Evolutionary conservation across 2,113 vertebrate genomes (phyloP), one percentile per base, ranked within the genome.

Genomic region (Neopipo cinnamomea): DNA sequence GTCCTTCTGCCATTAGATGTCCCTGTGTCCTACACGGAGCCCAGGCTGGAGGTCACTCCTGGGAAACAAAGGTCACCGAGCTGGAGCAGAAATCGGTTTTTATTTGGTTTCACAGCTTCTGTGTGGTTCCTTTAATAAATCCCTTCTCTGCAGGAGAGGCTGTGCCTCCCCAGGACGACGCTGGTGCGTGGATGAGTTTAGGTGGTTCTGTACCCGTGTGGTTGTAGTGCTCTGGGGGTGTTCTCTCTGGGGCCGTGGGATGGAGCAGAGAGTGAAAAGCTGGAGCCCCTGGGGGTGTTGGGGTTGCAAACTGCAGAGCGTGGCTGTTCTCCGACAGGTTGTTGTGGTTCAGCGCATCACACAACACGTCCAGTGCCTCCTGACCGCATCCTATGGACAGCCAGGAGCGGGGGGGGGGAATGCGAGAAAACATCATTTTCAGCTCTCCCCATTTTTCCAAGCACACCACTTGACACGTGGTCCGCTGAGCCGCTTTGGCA

Each of bases 1-100:
- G 78, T 71, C 63, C 46, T 91, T 30, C 92, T 94, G 95, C 93
- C 92, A 81, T 94, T 86, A 96, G 92, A 88, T 94, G 90, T 97
- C 93, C 77, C 88, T 78, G 55, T 35, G 75, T 65, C 59, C 93
- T 78, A 8, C 52, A 10, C 2, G 22, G 63, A 91, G 79, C 83
- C 68, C 33, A 3, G 72, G 24, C 75, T 52, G 33, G 46, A 63
- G 93, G 90, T 93, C 85, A 73, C 55, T 17, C 8, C 46, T 18
- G 68, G 50, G 24, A 19, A 49, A 8, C 68, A 59, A 33, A 83
- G 93, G 88, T 93, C 59, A 90, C 39, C 8, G 22, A 25, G 33
- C 37, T 17, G 24, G 62, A 79, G 52, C 50, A 20, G 49, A 3
- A 49, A 9, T 5, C 4, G 2, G 27, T 1, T 50, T 7, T 2